Percentiles rank a stretch among this genome's conserved stretches.
Conservation (phyloP, 2,797 vertebrate species). For the Hephaestus fuliginosus region DNA sequence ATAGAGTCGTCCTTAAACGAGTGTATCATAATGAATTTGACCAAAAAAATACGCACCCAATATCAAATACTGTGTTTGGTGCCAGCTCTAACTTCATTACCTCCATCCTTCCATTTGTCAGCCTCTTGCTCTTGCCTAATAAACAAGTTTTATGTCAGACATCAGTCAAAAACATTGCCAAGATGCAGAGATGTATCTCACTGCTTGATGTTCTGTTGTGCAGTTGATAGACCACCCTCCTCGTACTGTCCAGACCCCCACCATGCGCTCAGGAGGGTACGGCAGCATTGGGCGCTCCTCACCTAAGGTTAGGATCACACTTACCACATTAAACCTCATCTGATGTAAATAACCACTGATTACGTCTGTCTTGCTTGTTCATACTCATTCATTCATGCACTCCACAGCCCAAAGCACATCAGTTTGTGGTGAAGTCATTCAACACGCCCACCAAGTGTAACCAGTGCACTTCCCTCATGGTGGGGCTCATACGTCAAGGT, state of each 20-base stretch:
- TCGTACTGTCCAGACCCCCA: constrained; percentile 91
- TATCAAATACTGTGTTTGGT: background rate
- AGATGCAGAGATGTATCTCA: background rate
- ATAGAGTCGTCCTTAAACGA: background rate
- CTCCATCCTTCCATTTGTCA: too few relatives aligned
- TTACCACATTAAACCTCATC: background rate
- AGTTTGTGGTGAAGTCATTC: constrained; percentile 98
- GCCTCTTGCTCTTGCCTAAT: background rate
- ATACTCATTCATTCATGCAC: background rate
- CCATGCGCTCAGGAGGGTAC: constrained; percentile 90
- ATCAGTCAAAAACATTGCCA: background rate
- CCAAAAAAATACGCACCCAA: background rate
- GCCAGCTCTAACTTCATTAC: background rate
- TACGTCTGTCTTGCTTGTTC: constrained; percentile 6
- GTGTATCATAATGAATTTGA: too few relatives aligned
- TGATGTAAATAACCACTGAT: background rate
- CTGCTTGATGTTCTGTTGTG: constrained; percentile 8
- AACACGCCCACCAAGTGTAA: constrained; percentile 95
- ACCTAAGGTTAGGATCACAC: constrained; percentile 87
- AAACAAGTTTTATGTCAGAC: background rate
- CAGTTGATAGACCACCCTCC: constrained; percentile 89
- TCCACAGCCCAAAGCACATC: constrained; percentile 96
- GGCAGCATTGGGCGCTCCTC: constrained; percentile 90
- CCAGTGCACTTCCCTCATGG: constrained; percentile 98
- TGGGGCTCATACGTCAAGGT: constrained; percentile 96